Conservation (phyloP, 2,113 vertebrate genomes). For the Pollimyrus isidori region DNA sequence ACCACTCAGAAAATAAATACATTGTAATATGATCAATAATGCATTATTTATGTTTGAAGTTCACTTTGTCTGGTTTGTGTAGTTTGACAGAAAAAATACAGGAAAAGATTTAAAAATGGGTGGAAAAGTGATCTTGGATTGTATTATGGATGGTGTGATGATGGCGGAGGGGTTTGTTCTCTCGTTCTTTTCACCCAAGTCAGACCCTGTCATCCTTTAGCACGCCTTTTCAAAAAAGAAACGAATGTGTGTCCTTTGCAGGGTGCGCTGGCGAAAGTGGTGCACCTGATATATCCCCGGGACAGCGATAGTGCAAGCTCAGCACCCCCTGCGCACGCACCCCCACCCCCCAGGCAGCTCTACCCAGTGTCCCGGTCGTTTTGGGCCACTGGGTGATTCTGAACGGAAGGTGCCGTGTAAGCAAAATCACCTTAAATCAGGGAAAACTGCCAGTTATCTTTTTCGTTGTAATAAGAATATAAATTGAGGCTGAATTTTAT, state of each 20-base stretch:
- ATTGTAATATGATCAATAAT: neutral
- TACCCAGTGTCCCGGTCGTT: slow-evolving; percentile 3
- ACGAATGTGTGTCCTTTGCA: neutral
- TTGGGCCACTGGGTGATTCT: slow-evolving; percentile 17
- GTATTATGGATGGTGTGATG: neutral
- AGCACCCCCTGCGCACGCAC: neutral
- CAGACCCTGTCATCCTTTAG: neutral
- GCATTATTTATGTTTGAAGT: neutral
- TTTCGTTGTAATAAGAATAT: slow-evolving; percentile 30
- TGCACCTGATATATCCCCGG: slow-evolving; percentile 3
- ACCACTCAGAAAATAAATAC: neutral
- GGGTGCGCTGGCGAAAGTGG: neutral
- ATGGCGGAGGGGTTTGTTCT: neutral
- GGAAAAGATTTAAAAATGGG: neutral
- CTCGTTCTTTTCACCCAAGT: neutral
- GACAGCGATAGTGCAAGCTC: slow-evolving; percentile 16
- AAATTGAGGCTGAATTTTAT: slow-evolving; percentile 39
- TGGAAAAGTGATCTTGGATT: neutral
- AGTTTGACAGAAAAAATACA: neutral
- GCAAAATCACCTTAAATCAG: slow-evolving; percentile 27
- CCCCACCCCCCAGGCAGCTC: neutral
- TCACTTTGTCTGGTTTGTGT: neutral
- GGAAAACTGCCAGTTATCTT: slow-evolving; percentile 28
- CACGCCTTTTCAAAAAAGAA: neutral
- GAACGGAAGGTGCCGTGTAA: slow-evolving; percentile 23